Evolutionary conservation across 2,797 vertebrate genomes (phyloP), one percentile per base, ranked within the genome.

Genomic region (Calcarius lapponicus): DNA sequence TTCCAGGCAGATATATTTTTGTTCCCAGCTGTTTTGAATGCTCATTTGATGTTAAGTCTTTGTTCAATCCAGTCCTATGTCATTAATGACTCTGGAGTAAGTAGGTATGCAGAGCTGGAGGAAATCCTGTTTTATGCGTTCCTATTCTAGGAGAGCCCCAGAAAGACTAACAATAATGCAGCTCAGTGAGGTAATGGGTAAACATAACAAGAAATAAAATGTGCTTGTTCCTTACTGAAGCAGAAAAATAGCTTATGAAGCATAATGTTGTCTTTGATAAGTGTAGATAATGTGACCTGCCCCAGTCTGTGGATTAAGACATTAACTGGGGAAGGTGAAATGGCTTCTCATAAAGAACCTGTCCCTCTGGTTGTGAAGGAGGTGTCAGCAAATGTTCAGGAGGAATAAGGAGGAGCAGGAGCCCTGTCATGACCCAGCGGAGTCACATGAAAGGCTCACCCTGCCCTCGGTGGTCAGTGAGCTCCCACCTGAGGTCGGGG

Each of bases 161-260:
- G 81, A 91, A 94, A 78, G 87, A 79, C 74, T 80, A 96, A 96
- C 95, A 95, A 80, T 88, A 90, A 88, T 72, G 72, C 71, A 2
- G 7, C 86, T 86, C 20, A n/a, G 64, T 97, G 96, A 96, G 94
- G 94, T 97, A 92, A 96, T 95, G 93, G 73, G 69, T 93, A 95
- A 95, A 93, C 88, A 95, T 0, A 89, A 76, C 91, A 80, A 90
- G 61, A 94, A 91, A 88, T 90, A 72, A 90, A 95, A 90, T 0
- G 10, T 90, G 60, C 79, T 65, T 91, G 71, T 43, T 92, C 90
- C 88, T 89, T 95, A 84, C 71, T 82, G 90, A 92, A 92, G 92
- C 91, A 97, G 94, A 96, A 96, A 93, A 95, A 87, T 67, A 93
- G 90, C 80, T 92, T 95, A 90, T 87, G 81, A 94, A 90, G 92